Evolutionary conservation across 1,140 invertebrate genomes (phyloP), one percentile per base, ranked within the genome.

Genomic region (Drosophila nigrodunni): DNA sequence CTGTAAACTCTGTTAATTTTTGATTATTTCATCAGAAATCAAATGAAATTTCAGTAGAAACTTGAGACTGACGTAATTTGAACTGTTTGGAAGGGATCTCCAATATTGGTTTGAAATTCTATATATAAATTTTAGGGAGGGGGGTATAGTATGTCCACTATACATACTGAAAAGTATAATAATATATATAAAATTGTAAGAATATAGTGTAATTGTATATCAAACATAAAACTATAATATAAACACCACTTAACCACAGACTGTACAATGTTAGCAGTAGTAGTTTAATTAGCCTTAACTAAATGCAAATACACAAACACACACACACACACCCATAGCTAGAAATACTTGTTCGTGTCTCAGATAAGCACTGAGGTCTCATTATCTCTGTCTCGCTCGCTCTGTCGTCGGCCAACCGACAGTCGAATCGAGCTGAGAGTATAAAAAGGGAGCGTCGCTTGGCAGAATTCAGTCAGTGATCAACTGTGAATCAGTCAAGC

Each of bases 391-490:
- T 64, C 67, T 11, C 35, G 59, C 46, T 50, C 54, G 2, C 62
- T n/a, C 25, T 37, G 25, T 13, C 8, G 34, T 7, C n/a, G 8
- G 7, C 3, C n/a, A 18, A 37, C 30, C 50, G 34, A n/a, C 9
- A 9, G 37, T 13, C 60, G 9, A 43, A 39, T 18, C 35, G 46
- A 2, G 37, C 9, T n/a, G 50, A 41, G 68, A 21, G 61, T 87
- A 87, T 87, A 87, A 82, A 30, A 87, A 82, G 76, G n/a, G 49
- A 13, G 34, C 13, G 9, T 18, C 21, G 13, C 65, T n/a, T 15
- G 46, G 39, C 30, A 67, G 35, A 64, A 21, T 49, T 54, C 60
- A 88, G 67, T 82, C 79, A 86, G 83, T 77, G 30, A 82, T 65
- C 74, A 59, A 78, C 49, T 67, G 55, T 50, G 57, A 37, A 58